A percentile compares a stretch with the other conserved stretches of the same genome.
Conservation (phyloP, 2,797 vertebrate species). For the Sylvilagus floridanus region DNA sequence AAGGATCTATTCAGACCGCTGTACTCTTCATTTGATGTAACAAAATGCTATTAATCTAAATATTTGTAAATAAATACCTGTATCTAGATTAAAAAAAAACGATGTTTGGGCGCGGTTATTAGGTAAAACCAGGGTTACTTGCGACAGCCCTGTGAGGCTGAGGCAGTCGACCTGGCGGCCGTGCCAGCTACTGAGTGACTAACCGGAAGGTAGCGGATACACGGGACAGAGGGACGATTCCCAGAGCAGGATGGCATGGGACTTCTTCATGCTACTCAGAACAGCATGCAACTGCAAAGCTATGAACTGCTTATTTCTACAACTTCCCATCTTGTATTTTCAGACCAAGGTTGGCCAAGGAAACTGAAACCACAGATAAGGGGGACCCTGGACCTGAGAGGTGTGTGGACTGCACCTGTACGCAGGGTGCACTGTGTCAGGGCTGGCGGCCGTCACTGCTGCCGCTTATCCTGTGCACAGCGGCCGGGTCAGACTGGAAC, state of each 20-base stretch:
- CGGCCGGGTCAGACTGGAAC: not conserved
- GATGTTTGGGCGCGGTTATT: not conserved
- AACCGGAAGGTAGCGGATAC: too few relatives aligned
- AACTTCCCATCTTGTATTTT: too few relatives aligned
- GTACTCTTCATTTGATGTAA: slow-evolving; percentile 91
- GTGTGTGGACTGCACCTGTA: not conserved
- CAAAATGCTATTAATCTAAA: slow-evolving; percentile 93
- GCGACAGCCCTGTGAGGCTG: not conserved
- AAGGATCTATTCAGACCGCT: slow-evolving; percentile 90
- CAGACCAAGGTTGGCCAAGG: not conserved
- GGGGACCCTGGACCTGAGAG: not conserved
- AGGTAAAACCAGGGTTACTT: not conserved
- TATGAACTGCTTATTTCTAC: too few relatives aligned
- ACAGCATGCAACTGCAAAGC: too few relatives aligned
- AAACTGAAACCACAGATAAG: not conserved
- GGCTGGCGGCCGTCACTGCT: too few relatives aligned
- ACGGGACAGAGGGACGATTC: not conserved
- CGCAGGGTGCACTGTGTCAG: accelerated
- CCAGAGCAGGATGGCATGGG: not conserved
- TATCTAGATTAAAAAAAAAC: slow-evolving; percentile 89
- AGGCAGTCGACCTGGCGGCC: too few relatives aligned
- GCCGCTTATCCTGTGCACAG: too few relatives aligned
- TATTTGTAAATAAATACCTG: slow-evolving; percentile 98
- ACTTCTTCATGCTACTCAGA: not conserved
- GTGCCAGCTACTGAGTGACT: not conserved